Conservation (phyloP, 53 echinoderm and acorn worm genomes). For the Pentamera pediparva region DNA sequence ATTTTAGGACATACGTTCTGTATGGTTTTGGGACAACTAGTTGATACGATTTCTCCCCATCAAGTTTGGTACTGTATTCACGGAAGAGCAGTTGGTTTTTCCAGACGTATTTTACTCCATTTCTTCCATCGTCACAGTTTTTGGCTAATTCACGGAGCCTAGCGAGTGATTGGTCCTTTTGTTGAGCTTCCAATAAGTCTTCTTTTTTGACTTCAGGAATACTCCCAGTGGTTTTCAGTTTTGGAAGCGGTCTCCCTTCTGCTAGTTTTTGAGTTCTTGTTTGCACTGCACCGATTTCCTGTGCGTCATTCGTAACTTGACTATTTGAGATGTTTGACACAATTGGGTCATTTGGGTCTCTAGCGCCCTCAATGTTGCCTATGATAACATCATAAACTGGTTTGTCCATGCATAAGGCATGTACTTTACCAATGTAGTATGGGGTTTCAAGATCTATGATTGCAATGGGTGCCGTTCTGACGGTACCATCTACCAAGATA, state of each 20-base stretch:
- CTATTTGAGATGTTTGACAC: background rate
- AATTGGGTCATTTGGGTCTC: background rate
- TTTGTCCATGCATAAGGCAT: conserved; percentile 23
- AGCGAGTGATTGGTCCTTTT: background rate
- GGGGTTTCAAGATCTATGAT: conserved; percentile 10
- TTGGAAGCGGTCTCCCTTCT: background rate
- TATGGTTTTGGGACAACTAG: conserved; percentile 24
- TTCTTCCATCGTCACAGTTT: background rate
- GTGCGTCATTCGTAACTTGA: background rate
- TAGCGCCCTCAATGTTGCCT: conserved; percentile 10
- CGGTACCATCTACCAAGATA: conserved; percentile 37
- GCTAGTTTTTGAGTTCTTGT: background rate
- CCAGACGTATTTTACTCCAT: background rate
- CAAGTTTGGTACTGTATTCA: background rate
- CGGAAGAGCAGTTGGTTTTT: conserved; percentile 4
- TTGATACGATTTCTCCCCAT: conserved; percentile 2
- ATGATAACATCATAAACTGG: conserved; percentile 47
- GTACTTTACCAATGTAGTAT: conserved; percentile 16
- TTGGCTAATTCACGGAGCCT: background rate
- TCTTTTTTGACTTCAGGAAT: background rate
- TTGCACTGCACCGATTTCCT: background rate
- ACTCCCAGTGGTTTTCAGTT: background rate
- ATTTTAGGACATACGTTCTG: conserved; percentile 18
- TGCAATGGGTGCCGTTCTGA: conserved; percentile 25
- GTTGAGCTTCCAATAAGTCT: background rate